These are phyloP conservation scores for Peromyscus californicus DNA, from an alignment of 2,113 vertebrate genomes.

Conservation along the genomic window DNA sequence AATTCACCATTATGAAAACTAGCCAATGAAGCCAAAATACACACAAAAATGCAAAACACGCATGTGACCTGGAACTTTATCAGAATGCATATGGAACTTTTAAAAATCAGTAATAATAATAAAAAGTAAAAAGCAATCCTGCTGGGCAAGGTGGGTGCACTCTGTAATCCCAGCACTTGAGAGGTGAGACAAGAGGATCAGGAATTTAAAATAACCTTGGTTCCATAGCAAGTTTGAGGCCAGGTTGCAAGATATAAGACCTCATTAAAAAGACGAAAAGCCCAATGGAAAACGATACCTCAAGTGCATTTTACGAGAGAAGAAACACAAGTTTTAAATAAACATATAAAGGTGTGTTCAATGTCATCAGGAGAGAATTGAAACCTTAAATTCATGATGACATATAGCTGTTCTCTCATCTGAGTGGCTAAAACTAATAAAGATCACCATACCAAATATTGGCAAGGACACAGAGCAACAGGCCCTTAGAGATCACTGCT, in stretches of 20 bases:
- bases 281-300: neutral
- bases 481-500: neutral
- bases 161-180: neutral
- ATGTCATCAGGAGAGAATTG: neutral
- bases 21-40: neutral
- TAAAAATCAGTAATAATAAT: neutral
- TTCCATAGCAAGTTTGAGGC: neutral
- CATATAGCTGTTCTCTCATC: accelerated
- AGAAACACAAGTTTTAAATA: neutral
- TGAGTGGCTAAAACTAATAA: neutral
- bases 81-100: neutral
- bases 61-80: neutral
- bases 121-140: neutral
- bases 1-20: neutral
- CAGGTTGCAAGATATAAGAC: neutral
- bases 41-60: neutral
- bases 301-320: neutral
- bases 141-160: neutral
- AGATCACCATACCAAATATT: neutral
- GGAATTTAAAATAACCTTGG: neutral
- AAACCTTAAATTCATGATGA: neutral
- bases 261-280: neutral
- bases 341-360: neutral
- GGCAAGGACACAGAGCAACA: neutral
- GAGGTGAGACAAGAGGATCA: neutral